Evolutionary conservation across 2,797 vertebrate genomes (phyloP).

Genomic region (Tenualosa ilisha): DNA sequence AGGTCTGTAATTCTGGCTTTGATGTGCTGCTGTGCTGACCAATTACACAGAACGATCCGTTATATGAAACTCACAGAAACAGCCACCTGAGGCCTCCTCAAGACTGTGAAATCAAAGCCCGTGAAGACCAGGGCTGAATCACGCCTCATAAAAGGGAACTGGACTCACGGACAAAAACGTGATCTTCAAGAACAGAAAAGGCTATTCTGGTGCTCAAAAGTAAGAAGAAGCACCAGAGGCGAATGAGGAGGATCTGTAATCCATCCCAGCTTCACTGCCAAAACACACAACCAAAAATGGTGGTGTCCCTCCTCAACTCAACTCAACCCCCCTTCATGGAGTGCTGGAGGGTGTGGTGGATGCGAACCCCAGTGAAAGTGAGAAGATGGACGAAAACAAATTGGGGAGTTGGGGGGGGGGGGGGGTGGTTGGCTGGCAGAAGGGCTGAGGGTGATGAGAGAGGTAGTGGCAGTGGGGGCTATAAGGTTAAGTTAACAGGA

Average conservation of each 20-base stretch:
- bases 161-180: background rate
- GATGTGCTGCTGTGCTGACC: background rate
- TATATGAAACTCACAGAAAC: background rate
- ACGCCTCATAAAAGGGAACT: background rate
- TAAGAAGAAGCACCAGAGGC: background rate
- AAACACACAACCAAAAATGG: background rate
- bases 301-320: background rate
- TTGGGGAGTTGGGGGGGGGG: background rate
- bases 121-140: background rate
- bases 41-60: background rate
- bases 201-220: background rate
- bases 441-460: too few relatives aligned
- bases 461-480: background rate
- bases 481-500: background rate
- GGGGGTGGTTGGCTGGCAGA: too few relatives aligned
- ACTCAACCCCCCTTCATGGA: background rate
- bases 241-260: background rate
- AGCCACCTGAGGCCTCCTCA: background rate
- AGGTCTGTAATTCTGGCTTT: background rate
- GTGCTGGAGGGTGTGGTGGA: background rate
- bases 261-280: background rate
- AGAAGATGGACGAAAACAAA: background rate
- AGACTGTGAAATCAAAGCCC: background rate
- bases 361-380: background rate
- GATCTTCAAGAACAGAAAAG: conserved; percentile 6